Percentiles rank a stretch among this genome's conserved stretches.
Evolutionary conservation across 2,888 invertebrate species (phyloP).

Genomic region (Sepioteuthis lessoniana): DNA sequence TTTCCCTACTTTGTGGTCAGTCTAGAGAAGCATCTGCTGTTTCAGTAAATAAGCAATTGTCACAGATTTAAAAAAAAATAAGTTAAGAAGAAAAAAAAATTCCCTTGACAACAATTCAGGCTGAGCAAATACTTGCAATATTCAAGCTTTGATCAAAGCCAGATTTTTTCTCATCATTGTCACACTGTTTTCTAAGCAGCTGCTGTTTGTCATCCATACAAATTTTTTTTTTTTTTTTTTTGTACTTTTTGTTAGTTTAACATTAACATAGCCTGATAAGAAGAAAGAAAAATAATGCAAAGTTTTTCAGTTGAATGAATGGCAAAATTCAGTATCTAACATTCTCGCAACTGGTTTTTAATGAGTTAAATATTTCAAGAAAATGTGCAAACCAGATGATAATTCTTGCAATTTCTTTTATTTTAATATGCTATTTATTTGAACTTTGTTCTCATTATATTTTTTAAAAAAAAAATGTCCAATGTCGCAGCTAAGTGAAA

Average conservation of each 20-base stretch:
- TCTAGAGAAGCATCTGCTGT: constrained; percentile 8
- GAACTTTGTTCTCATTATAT: no score
- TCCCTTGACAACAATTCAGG: neutral
- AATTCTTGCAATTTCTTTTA: no score
- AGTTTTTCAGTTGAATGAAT: neutral
- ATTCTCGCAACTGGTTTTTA: neutral
- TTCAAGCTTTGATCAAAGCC: neutral
- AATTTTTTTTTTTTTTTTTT: neutral
- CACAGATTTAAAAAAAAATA: neutral
- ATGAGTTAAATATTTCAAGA: no score
- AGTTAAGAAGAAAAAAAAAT: no score
- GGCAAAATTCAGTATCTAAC: neutral
- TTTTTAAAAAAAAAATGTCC: no score
- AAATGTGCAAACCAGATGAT: no score
- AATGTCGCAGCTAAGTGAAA: no score
- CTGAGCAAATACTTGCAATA: neutral
- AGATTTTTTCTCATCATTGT: neutral
- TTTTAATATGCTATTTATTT: no score
- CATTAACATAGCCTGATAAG: neutral
- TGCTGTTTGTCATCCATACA: neutral
- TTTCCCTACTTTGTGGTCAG: neutral
- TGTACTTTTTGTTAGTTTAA: neutral
- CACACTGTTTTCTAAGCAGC: neutral
- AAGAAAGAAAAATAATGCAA: neutral
- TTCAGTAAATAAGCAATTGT: neutral